These are phyloP conservation scores for Psylliodes chrysocephalus DNA, from an alignment of 2,888 invertebrate genomes.

Conservation along the genomic window DNA sequence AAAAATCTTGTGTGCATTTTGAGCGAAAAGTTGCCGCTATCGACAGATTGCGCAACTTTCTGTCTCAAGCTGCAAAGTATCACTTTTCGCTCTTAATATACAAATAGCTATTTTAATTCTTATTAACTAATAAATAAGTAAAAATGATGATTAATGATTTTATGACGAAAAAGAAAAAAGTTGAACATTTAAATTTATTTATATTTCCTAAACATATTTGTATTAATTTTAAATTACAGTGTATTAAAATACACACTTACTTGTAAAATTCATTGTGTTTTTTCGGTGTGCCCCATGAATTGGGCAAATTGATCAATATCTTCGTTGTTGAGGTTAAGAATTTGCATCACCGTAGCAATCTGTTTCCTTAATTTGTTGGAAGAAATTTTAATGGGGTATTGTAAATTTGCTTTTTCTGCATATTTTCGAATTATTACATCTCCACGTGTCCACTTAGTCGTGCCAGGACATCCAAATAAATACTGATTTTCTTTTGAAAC, in stretches of 20 bases:
- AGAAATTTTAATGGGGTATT: conserved; percentile 20
- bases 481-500: not conserved
- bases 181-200: no score
- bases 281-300: conserved; percentile 14
- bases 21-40: no score
- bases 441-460: conserved; percentile 23
- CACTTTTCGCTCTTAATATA: no score
- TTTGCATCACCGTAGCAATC: conserved; percentile 21
- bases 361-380: conserved; percentile 26
- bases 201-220: no score
- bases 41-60: no score
- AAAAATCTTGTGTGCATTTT: no score
- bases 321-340: conserved; percentile 18
- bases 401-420: conserved; percentile 15
- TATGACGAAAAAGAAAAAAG: no score
- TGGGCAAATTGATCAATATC: conserved; percentile 20
- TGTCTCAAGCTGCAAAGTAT: no score
- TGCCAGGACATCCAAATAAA: conserved; percentile 22
- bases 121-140: no score
- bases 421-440: conserved; percentile 19
- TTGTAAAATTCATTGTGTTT: conserved; percentile 14
- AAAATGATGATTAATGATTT: no score
- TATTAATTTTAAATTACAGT: no score
- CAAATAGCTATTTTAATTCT: no score
- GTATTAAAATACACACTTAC: conserved; percentile 5